A percentile compares a stretch with the other conserved stretches of the same genome.
These are phyloP conservation scores for Ranitomeya imitator DNA, from an alignment of 2,113 vertebrate genomes.

Conservation along the genomic window DNA sequence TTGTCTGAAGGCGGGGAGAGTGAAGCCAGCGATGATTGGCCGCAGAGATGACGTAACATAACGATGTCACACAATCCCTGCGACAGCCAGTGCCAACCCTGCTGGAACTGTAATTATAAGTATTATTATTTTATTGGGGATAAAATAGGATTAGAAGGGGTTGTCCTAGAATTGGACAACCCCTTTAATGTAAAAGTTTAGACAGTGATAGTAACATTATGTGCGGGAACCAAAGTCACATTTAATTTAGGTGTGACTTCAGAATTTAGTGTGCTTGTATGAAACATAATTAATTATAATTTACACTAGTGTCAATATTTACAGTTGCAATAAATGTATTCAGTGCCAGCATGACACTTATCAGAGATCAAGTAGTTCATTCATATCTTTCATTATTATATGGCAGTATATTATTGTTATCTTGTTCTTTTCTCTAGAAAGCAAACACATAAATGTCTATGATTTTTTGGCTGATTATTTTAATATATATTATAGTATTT, in stretches of 20 bases:
- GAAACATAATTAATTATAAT: neutral
- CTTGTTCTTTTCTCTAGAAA: neutral
- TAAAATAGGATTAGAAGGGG: too few relatives aligned
- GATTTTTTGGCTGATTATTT: neutral
- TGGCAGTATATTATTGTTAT: neutral
- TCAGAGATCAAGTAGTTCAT: neutral
- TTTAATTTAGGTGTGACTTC: neutral
- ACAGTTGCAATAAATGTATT: neutral
- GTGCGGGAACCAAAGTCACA: too few relatives aligned
- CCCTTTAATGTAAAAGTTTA: too few relatives aligned
- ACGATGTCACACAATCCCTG: too few relatives aligned
- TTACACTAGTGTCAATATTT: neutral
- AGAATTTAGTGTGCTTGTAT: neutral
- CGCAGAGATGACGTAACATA: too few relatives aligned
- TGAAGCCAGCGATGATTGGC: too few relatives aligned
- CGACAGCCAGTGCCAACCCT: too few relatives aligned
- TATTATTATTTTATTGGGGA: too few relatives aligned
- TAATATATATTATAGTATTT: neutral
- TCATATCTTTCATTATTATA: neutral
- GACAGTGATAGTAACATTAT: too few relatives aligned
- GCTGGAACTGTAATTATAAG: too few relatives aligned
- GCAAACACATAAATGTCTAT: neutral
- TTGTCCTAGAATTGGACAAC: too few relatives aligned
- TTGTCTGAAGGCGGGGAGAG: too few relatives aligned
- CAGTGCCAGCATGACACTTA: neutral